Base-by-base conservation (phyloP, 2,888 invertebrate species). In the Hydraecia micacea region DNA sequence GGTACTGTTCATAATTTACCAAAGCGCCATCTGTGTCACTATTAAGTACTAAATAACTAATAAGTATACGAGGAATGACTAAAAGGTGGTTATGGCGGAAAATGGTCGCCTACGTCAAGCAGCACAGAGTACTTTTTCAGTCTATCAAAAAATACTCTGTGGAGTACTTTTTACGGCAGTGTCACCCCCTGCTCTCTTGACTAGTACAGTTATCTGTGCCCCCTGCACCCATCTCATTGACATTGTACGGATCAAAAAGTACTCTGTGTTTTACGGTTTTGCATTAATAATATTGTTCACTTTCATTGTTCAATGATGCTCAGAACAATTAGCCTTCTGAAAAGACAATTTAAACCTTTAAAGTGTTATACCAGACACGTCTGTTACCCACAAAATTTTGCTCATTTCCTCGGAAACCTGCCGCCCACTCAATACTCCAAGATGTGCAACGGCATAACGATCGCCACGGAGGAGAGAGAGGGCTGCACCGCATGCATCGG, bases 401-500 rank as follows among this genome's bases (percentile, higher is more conserved):
- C 79, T 6, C 81, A 92, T 0, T 91, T 90, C 68, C 78, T 95
- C 1, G 88, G 84, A 60, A 99, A 99, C 94, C 97, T 98, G 77
- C 99, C 99, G 55, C 98, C 98, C 75, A 99, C 99, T 0, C 97
- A 97, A 91, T 97, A 98, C 18, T 98, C 98, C 1, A 97, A 97
- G 32, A 95, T 99, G 76, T 96, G 97, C 55, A 99, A 98, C 95
- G 99, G 99, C 0, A 97, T 99, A 90, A 97, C 98, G 88, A 98
- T 99, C 8, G 99, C 99, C 5, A 99, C 99, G 15, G 99, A 99
- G 77, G 98, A 99, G 93, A 98, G 98, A 83, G 98, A 99, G 39
- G 97, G 98, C 28, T 98, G 98, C 62, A 89, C 92, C 71, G 91
- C 90, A 0, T 93, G 93, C 75, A 74, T 96, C 5, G 95, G 94